Conservation (phyloP, 2,113 vertebrate genomes). For the Beaufortia kweichowensis region DNA sequence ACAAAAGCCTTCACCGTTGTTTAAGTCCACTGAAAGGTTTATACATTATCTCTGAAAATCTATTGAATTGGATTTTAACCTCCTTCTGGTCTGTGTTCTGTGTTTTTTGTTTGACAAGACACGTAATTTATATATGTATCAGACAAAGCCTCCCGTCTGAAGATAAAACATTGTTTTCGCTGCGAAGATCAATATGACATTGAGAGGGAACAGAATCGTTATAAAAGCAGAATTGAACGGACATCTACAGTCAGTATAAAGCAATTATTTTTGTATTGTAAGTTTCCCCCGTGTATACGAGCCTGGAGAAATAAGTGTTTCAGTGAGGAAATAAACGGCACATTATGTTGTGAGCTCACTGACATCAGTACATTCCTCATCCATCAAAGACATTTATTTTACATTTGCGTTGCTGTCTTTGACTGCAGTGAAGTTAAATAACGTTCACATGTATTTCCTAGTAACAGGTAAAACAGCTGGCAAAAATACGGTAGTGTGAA, state of each 20-base stretch:
- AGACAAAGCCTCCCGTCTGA: too few relatives aligned
- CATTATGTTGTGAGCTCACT: neutral
- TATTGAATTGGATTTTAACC: too few relatives aligned
- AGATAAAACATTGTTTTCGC: neutral
- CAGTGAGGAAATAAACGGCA: conserved; percentile 15
- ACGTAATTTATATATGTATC: too few relatives aligned
- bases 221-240: neutral
- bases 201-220: neutral
- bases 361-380: conserved; percentile 17
- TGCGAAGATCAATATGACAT: neutral
- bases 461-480: too few relatives aligned
- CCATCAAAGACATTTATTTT: neutral
- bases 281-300: conserved; percentile 10
- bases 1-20: too few relatives aligned
- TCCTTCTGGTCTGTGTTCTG: too few relatives aligned
- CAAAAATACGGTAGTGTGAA: too few relatives aligned
- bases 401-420: neutral
- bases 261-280: conserved; percentile 2
- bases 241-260: conserved; percentile 8
- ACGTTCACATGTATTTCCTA: too few relatives aligned
- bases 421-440: neutral
- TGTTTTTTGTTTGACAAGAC: too few relatives aligned
- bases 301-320: conserved; percentile 6
- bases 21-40: too few relatives aligned
- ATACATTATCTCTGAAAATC: too few relatives aligned